Percentiles rank a stretch among this genome's conserved stretches.
Evolutionary conservation across 2,888 invertebrate species (phyloP).

Genomic region (Heliconius erato): DNA sequence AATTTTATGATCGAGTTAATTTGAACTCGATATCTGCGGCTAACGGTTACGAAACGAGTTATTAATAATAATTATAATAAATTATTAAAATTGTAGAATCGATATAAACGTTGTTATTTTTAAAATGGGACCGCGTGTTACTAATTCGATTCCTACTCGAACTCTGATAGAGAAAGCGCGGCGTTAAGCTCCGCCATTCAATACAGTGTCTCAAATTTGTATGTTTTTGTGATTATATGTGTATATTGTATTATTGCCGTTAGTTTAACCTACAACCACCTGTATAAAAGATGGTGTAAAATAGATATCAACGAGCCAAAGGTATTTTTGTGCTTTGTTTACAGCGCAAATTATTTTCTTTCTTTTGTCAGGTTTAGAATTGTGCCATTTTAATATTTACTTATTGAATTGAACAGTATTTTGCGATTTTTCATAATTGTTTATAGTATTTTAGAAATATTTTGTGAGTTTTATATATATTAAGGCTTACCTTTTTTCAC

Average conservation of each 20-base stretch:
- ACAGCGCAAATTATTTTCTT: neutral
- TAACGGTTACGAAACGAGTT: constrained; percentile 5
- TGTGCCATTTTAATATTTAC: neutral
- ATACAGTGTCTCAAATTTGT: neutral
- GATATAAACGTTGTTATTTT: neutral
- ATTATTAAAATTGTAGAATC: neutral
- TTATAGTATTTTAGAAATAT: too few relatives aligned
- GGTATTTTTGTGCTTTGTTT: neutral
- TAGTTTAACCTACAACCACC: neutral
- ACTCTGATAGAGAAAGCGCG: neutral
- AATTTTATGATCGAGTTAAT: neutral
- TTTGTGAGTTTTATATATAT: too few relatives aligned
- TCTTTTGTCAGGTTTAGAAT: neutral
- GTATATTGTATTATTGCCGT: neutral
- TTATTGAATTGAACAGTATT: too few relatives aligned
- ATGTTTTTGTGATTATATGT: neutral
- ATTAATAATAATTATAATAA: constrained; percentile 19
- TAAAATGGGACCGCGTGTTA: neutral
- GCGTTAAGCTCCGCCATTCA: neutral
- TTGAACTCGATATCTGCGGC: constrained; percentile 2
- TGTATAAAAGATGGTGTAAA: neutral
- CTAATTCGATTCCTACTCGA: neutral
- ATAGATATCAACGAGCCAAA: neutral
- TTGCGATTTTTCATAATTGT: too few relatives aligned
- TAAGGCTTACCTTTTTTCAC: too few relatives aligned